Base-by-base conservation (phyloP, 2,113 vertebrate species). In the Cryptoleucopteryx plumbea region DNA sequence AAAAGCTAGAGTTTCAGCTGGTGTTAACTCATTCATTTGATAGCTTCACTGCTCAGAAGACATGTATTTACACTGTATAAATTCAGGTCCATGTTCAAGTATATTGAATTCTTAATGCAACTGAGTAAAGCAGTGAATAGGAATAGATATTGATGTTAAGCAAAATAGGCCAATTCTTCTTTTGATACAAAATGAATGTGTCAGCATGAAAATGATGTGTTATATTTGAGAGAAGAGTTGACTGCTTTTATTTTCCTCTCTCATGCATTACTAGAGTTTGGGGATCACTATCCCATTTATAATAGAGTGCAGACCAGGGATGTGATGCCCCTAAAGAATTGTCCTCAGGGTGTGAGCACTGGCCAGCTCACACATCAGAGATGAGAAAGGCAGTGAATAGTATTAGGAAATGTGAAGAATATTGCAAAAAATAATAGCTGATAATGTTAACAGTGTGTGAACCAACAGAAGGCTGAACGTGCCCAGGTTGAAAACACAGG, bases 361-460 rank as follows among this genome's bases (percentile, higher is more conserved):
- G 66, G 36, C 5, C 40, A 93, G 13, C 10, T 83, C 45, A 21
- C 14, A 21, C 21, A 31, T 29, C 45, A 65, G 21, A 75, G 36
- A 36, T 16, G 8, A 14, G 13, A 53, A 82, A 63, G 15, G 11
- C 5, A 32, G n/a, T 17, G 20, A 56, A 55, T 11, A 59, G 11
- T 9, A 63, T 13, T 9, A 16, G 40, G 16, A 59, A 65, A 47
- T 15, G 17, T 31, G 43, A 15, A 85, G 48, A 82, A 82, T 15
- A 40, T 3, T 55, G n/a, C 8, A 66, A 32, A 61, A 93, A 86
- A 81, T n/a, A 56, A 16, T 27, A 55, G 13, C 4, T 81, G 53
- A 4, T 59, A 9, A 3, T 27, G 29, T 53, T 42, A 43, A 65
- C 4, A 16, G 18, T 0, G 0, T 16, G 16, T 36, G 32, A 52